Evolutionary conservation across 2,113 vertebrate species (phyloP), one percentile per base, ranked within the genome.

Genomic region (Laticauda colubrina): DNA sequence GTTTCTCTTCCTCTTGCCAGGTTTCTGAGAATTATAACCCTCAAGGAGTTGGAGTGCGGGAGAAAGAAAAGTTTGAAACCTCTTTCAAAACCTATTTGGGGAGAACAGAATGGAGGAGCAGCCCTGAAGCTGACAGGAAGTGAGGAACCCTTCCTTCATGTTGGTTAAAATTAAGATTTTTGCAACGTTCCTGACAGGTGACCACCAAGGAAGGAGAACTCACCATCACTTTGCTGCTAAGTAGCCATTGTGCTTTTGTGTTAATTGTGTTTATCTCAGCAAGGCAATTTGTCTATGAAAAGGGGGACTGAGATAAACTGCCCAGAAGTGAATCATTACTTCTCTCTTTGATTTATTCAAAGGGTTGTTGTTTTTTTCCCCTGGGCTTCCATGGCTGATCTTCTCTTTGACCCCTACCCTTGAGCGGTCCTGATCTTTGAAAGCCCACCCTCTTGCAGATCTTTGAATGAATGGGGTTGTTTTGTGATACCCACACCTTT

Each of bases 111-210:
- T 59, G 34, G 0, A 59, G 0, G 55, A 48, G 85, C 1, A 81
- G 1, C 48, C 45, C 0, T 90, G 87, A 3, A 34, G 75, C 85
- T 51, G 45, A 94, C 43, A 11, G 95, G 85, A 23, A 91, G 96
- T 96, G 81, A 94, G 97, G 93, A 92, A 92, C 12, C 75, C 1
- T 21, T 39, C 18, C 18, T 81, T 81, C 3, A 20, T 43, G 3
- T 69, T 69, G 14, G 9, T 61, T 8, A 48, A 61, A 61, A 26
- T 61, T 26, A 39, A 81, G 69, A 81, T 21, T 39, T 54, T 39
- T 39, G 34, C 34, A 39, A 8, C 6, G 5, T 20, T 81, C 3
- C 69, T 21, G 69, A 39, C 69, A 6, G 34, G 8, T 21, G 69
- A 20, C 34, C 69, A 81, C 69, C 75, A 39, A 9, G 1, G 5